Percentiles rank a stretch among this genome's conserved stretches.
These are phyloP conservation scores for Cyprinodon diabolis DNA, from an alignment of 2,797 vertebrate genomes.

Conservation along the genomic window DNA sequence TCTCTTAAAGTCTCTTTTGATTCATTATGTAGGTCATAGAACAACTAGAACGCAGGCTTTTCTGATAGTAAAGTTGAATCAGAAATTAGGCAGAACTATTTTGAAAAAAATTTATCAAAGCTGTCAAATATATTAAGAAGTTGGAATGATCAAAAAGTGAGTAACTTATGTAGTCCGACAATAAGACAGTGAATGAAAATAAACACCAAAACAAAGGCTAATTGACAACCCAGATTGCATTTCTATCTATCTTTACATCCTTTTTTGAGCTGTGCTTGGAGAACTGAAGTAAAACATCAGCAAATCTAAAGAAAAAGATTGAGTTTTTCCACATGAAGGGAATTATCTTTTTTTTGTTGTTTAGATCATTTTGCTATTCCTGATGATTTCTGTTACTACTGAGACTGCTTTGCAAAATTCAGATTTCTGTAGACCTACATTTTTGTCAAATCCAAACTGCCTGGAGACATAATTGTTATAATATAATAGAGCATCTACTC, in stretches of 20 bases:
- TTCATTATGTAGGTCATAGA: conserved; percentile 31
- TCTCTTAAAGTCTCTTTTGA: conserved; percentile 33
- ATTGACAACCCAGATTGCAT: conserved; percentile 31
- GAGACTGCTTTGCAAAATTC: neutral
- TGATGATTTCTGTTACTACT: conserved; percentile 18
- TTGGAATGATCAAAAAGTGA: conserved; percentile 19
- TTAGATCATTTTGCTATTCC: conserved; percentile 14
- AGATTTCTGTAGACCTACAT: conserved; percentile 35
- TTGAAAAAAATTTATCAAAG: neutral
- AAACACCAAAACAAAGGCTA: conserved; percentile 22
- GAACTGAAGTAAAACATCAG: conserved; percentile 27
- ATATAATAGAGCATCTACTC: neutral
- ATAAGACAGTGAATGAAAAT: conserved; percentile 26
- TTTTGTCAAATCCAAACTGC: conserved; percentile 19
- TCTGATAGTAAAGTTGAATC: conserved; percentile 26
- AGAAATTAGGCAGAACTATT: conserved; percentile 10
- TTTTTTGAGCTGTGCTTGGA: conserved; percentile 19
- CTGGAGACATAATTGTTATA: conserved; percentile 5
- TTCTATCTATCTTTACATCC: conserved; percentile 27
- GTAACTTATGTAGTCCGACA: conserved; percentile 25
- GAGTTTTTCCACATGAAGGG: conserved; percentile 8
- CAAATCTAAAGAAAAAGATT: conserved; percentile 27
- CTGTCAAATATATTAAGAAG: conserved; percentile 17
- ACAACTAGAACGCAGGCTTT: neutral
- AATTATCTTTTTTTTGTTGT: conserved; percentile 25